phyloP scores from a whole-genome alignment of 2,113 vertebrate species.

The Gallinago media region DNA sequence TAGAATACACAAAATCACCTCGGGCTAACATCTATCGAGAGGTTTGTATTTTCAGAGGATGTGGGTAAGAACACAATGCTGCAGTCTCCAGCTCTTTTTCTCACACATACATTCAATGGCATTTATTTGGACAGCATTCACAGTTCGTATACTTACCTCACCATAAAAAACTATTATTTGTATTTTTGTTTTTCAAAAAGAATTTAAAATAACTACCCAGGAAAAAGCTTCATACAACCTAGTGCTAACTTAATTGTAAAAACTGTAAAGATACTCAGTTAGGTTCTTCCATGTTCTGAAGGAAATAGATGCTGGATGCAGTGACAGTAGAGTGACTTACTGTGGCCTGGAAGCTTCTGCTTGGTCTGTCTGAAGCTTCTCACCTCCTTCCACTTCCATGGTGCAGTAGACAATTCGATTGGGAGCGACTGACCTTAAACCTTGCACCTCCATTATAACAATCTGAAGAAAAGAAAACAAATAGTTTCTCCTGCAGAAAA shows the following conservation, averaged over 20 bases:
- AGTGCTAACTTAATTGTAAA: neutral
- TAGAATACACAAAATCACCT: conserved; percentile 11
- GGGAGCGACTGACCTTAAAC: conserved; percentile 92
- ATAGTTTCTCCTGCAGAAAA: neutral
- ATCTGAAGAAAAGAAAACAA: conserved; percentile 80
- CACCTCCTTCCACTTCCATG: conserved; percentile 98
- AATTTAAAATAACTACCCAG: neutral
- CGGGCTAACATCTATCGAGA: neutral
- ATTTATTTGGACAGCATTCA: neutral
- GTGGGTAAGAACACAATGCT: neutral
- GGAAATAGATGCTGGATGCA: neutral
- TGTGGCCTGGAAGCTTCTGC: conserved; percentile 97
- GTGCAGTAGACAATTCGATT: conserved; percentile 98
- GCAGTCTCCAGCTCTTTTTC: neutral
- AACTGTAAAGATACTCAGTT: neutral
- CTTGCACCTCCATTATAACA: conserved; percentile 95
- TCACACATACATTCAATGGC: neutral
- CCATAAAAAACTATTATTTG: neutral
- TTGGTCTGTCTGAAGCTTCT: conserved; percentile 98
- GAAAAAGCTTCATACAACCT: neutral
- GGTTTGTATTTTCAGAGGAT: neutral
- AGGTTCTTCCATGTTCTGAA: neutral
- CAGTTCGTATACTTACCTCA: neutral
- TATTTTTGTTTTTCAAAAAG: neutral
- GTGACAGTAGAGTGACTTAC: conserved; percentile 77